Percentiles rank a stretch among this genome's conserved stretches.
phyloP scores from a whole-genome alignment of 2,797 vertebrate genomes.

The Megaceryle alcyon region DNA sequence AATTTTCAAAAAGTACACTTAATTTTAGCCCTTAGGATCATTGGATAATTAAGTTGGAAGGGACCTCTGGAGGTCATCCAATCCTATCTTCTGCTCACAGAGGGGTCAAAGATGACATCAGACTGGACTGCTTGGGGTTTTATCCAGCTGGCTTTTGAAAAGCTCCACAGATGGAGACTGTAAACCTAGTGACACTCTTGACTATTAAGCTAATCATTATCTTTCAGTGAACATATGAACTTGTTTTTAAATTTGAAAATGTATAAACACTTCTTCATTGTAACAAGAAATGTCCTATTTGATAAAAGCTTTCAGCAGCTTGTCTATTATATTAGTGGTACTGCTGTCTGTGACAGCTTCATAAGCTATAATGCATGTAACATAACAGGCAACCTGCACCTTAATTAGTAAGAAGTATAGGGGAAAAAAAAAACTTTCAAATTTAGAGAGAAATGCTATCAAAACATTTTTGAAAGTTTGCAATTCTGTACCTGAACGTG shows the following conservation, averaged over 20 bases:
- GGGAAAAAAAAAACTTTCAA: background rate
- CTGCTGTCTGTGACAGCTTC: background rate
- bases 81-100: background rate
- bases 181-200: background rate
- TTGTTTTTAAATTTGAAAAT: background rate
- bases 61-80: background rate
- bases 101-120: background rate
- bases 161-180: background rate
- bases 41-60: background rate
- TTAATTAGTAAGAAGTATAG: background rate
- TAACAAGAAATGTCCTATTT: background rate
- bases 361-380: background rate
- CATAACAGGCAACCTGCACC: background rate
- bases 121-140: rapidly evolving
- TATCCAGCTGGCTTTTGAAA: background rate
- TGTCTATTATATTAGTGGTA: background rate
- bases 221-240: background rate
- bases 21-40: background rate
- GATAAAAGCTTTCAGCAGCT: background rate
- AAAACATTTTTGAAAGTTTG: background rate
- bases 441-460: background rate
- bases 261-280: background rate
- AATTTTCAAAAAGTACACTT: background rate
- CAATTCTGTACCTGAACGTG: constrained; percentile 91
- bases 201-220: background rate